Evolutionary conservation across 1,140 invertebrate species (phyloP).

Genomic region (Hylyphantes graminicola): DNA sequence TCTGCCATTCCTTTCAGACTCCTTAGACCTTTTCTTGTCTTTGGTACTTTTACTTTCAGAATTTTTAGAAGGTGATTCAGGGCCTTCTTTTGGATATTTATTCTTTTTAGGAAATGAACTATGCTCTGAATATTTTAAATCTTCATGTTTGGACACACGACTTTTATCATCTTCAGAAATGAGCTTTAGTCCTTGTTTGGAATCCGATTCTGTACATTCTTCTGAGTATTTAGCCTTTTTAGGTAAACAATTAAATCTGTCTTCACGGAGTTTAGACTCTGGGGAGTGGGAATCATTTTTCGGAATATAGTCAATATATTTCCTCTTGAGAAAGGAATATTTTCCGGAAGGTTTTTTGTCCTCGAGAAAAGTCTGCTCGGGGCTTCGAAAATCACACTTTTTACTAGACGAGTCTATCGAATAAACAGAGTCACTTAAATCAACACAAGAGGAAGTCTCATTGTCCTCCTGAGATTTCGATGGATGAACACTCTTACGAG

Average conservation of each 20-base stretch:
- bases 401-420: conserved; percentile 4
- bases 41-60: not conserved
- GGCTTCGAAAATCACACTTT: conserved; percentile 51
- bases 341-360: conserved; percentile 1
- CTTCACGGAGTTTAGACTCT: conserved; percentile 22
- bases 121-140: not conserved
- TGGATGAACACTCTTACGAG: not conserved
- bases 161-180: not conserved
- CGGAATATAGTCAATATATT: conserved; percentile 39
- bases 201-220: not conserved
- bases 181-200: conserved; percentile 18
- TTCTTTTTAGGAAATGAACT: not conserved
- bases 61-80: conserved; percentile 2
- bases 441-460: not conserved
- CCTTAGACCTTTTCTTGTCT: conserved; percentile 7
- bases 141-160: not conserved
- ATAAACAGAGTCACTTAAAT: not conserved
- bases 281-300: conserved; percentile 27
- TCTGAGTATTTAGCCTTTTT: conserved; percentile 45
- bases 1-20: not conserved
- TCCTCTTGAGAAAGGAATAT: conserved; percentile 53
- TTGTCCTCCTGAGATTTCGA: conserved; percentile 26
- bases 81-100: not conserved
- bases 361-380: conserved; percentile 31
- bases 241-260: conserved; percentile 36